Percentiles rank a stretch among this genome's conserved stretches.
These are phyloP conservation scores for Crocallis elinguaria DNA, from an alignment of 2,888 invertebrate genomes.

Conservation along the genomic window DNA sequence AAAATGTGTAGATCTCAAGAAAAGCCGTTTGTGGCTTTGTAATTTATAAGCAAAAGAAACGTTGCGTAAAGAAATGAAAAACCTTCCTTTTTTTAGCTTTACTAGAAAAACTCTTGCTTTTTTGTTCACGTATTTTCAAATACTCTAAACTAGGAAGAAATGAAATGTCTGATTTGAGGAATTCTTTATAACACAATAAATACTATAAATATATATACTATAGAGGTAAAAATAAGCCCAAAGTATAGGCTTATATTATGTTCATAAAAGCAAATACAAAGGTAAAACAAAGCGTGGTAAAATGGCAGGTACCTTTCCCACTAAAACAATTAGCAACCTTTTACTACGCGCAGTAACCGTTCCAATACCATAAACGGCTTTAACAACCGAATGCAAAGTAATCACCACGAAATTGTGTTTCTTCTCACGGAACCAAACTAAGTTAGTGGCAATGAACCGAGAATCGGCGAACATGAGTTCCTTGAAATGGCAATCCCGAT, in stretches of 20 bases:
- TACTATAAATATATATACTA: too few species aligned
- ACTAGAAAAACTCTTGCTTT: too few species aligned
- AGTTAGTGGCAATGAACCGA: constrained; percentile 62
- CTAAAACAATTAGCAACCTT: constrained; percentile 20
- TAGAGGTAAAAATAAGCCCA: too few species aligned
- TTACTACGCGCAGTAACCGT: constrained; percentile 21
- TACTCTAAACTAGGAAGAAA: too few species aligned
- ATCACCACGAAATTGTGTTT: constrained; percentile 56
- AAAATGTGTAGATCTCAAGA: not conserved
- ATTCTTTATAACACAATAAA: too few species aligned
- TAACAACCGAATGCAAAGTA: constrained; percentile 29
- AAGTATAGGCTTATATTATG: too few species aligned
- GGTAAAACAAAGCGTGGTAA: not conserved
- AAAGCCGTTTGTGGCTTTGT: not conserved
- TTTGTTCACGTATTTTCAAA: too few species aligned
- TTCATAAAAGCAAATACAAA: too few species aligned
- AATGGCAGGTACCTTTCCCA: constrained; percentile 2
- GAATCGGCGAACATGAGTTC: constrained; percentile 41
- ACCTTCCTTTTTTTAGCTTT: too few species aligned
- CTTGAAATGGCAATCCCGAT: constrained; percentile 62
- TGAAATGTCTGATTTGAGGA: too few species aligned
- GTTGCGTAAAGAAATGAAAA: too few species aligned
- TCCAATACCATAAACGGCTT: constrained; percentile 29
- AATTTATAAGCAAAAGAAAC: too few species aligned
- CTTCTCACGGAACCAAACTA: constrained; percentile 54